Evolutionary conservation across 2,888 invertebrate genomes (phyloP), one percentile per base, ranked within the genome.

Genomic region (Cephus sareptanus): DNA sequence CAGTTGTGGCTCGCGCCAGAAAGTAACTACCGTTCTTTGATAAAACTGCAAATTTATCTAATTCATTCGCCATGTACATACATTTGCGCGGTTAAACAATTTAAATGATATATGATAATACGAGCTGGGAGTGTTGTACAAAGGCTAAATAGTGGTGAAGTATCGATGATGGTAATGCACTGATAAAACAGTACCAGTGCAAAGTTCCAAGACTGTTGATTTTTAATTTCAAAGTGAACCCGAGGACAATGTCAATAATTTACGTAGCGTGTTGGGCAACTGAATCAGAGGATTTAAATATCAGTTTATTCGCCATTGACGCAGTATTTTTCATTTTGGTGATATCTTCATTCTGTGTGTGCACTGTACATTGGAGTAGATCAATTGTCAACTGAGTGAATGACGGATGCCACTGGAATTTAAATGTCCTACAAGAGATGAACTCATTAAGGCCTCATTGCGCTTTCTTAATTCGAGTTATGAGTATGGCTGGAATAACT

Each of bases 1-100:
- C 78, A 80, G 81, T 77, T 69, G 79, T 69, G 76, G 69, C 75
- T 75, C 33, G 15, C 31, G 23, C 23, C 56, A 56, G 56, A 56
- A 23, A 56, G 56, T 56, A 23, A 23, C 56, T 56, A 56, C 1
- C 23, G 56, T 56, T 9, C 23, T 2, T 56, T 56, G 56, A 56
- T 56, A 56, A 56, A 23, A 56, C 23, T 9, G 6, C 56, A 56
- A 56, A 15, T 6, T 15, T 40, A 40, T 56, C 23, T 23, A 56
- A 56, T 56, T 23, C 23, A 23, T 9, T 56, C 23, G 23, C 56
- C 56, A 23, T 56, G 23, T 56, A 9, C 56, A 9, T 56, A 9
- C 56, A 9, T 23, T 23, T 2, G 2, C 9, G 9, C 6, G 23
- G 23, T 23, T 56, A 56, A 56, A 56, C 23, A 23, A 56, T 56